Evolutionary conservation across 1,140 invertebrate species (phyloP).

Genomic region (Metaphire vulgaris): DNA sequence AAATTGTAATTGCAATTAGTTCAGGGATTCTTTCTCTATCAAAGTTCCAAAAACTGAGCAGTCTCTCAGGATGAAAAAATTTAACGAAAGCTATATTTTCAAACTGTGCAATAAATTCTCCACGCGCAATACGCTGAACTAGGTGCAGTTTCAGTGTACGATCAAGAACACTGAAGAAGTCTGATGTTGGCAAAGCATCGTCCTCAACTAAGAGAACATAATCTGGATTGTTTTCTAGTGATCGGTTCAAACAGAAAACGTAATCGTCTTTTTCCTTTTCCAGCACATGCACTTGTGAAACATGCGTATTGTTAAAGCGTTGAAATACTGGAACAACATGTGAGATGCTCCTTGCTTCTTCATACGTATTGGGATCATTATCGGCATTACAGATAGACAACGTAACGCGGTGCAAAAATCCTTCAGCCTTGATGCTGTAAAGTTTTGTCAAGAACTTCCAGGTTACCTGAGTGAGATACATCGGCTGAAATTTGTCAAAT

Average conservation of each 20-base stretch:
- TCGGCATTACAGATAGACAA: constrained; percentile 40
- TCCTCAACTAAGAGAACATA: constrained; percentile 41
- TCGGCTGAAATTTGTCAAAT: constrained; percentile 35
- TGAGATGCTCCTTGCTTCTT: constrained; percentile 32
- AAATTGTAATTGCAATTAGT: no score
- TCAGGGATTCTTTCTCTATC: constrained; percentile 37
- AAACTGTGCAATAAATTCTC: not conserved
- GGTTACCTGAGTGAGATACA: constrained; percentile 38
- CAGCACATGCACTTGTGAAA: constrained; percentile 15
- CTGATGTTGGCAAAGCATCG: constrained; percentile 35
- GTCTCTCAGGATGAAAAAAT: constrained; percentile 38
- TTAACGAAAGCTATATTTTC: constrained; percentile 35
- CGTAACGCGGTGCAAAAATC: constrained; percentile 7
- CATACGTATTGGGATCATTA: constrained; percentile 31
- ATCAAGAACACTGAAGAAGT: constrained; percentile 35
- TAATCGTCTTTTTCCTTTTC: constrained; percentile 45
- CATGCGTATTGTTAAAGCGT: constrained; percentile 6
- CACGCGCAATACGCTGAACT: not conserved
- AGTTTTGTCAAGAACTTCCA: constrained; percentile 6
- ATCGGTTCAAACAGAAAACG: constrained; percentile 37
- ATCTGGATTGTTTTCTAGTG: constrained; percentile 33
- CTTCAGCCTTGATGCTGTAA: not conserved
- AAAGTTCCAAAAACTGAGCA: constrained; percentile 36
- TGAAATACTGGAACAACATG: not conserved
- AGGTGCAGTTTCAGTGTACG: constrained; percentile 29